Base-by-base conservation (phyloP, 2,113 vertebrate genomes). In the Synchiropus splendidus region DNA sequence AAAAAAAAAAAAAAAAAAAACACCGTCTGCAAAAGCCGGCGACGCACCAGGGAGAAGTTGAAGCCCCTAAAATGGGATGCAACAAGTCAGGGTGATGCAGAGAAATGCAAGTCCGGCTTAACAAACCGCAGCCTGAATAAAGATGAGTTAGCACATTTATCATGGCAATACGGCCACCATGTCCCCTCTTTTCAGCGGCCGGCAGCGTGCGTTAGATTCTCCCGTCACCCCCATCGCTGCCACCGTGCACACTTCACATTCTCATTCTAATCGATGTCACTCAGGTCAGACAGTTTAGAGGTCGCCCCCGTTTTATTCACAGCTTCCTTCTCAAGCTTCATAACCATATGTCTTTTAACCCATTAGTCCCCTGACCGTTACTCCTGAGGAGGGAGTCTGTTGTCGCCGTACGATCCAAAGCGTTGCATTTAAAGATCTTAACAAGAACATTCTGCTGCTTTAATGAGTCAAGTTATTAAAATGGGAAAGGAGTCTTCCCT, bases 201-300 rank as follows among this genome's bases (percentile, higher is more conserved):
- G 51, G 61, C 58, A 46, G 43, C 52, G n/a, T 14, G 27, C 36
- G 35, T 16, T 52, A 62, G 42, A 16, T 2, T 27, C 27, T 31
- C 41, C 40, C 48, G 50, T 48, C 58, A 61, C 58, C 46, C 57
- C 67, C 45, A 27, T 72, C 66, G 60, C 61, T 56, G 62, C 67
- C 66, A 74, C 73, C 15, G 53, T 72, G 74, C 79, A 78, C 78
- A 75, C 79, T 83, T 82, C 58, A 73, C 70, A 81, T 83, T 83
- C 72, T 73, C 58, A 84, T 85, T 84, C 78, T 85, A 85, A 87
- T 87, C 72, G 75, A 76, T 82, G 80, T 82, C 80, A 83, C 61
- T 70, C 70, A 64, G 85, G 81, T 85, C 83, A 82, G 67, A 75
- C 75, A 70, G 69, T 68, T 82, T 53, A 55, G 68, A 67, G 69